Percentiles rank a stretch among this genome's conserved stretches.
Conservation (phyloP, 2,888 invertebrate genomes). For the Diarsia rubi region DNA sequence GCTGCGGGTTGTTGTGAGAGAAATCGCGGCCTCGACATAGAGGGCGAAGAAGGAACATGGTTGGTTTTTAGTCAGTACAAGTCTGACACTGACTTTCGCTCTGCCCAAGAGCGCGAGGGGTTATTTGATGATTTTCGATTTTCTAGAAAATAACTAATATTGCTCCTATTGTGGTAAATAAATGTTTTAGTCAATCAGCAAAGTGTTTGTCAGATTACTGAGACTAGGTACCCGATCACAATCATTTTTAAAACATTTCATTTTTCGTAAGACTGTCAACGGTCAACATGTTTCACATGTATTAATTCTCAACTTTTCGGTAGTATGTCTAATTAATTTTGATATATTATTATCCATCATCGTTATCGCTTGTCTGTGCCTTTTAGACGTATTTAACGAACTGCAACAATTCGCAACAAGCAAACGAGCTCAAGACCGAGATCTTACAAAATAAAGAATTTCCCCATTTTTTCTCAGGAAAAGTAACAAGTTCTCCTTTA, state of each 20-base stretch:
- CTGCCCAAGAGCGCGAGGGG: too few relatives aligned
- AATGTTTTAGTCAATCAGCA: not conserved
- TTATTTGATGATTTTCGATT: too few relatives aligned
- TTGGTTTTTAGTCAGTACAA: too few relatives aligned
- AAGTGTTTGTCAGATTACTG: too few relatives aligned
- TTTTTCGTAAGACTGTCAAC: not conserved
- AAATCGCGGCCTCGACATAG: too few relatives aligned
- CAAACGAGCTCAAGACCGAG: not conserved
- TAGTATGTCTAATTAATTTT: not conserved
- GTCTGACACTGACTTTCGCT: too few relatives aligned
- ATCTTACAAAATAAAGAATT: conserved; percentile 6
- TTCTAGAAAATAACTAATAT: not conserved
- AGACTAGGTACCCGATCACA: too few relatives aligned
- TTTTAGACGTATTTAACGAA: not conserved
- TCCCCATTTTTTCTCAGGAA: not conserved
- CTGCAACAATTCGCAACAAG: not conserved
- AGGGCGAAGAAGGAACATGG: too few relatives aligned
- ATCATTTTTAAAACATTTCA: not conserved
- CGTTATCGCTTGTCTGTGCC: not conserved
- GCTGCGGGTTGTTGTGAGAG: too few relatives aligned
- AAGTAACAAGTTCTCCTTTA: conserved; percentile 22
- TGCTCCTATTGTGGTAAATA: not conserved
- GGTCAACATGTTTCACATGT: not conserved
- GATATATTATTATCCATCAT: not conserved
- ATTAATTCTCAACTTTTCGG: not conserved